A percentile compares a stretch with the other conserved stretches of the same genome.
Evolutionary conservation across 1,140 invertebrate species (phyloP).

Genomic region (Drusus annulatus): DNA sequence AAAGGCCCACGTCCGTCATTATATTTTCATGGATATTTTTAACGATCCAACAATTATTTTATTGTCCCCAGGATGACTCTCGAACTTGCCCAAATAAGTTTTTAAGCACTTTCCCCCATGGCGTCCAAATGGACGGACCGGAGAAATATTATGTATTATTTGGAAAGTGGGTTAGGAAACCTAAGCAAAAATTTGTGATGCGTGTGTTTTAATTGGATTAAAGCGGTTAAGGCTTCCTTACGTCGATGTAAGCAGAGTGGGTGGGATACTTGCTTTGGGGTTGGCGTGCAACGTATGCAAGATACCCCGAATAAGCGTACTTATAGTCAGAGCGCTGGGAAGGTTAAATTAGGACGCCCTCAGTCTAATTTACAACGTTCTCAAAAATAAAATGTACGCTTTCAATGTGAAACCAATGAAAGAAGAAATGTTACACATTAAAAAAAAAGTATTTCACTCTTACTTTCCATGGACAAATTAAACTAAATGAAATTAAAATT

Average conservation of each 20-base stretch:
- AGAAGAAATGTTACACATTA: too few species aligned
- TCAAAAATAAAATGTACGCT: not conserved
- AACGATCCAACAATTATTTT: conserved; percentile 41
- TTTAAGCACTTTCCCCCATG: conserved; percentile 35
- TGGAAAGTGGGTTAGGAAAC: conserved; percentile 57
- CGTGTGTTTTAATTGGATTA: conserved; percentile 57
- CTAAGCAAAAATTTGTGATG: conserved; percentile 57
- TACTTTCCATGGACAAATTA: too few species aligned
- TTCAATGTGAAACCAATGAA: not conserved
- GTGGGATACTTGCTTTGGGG: conserved; percentile 9
- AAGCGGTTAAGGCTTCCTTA: conserved; percentile 25
- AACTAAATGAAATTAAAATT: too few species aligned
- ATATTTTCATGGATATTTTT: conserved; percentile 32
- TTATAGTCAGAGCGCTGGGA: not conserved
- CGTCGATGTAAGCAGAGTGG: not conserved
- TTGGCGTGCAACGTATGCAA: conserved; percentile 41
- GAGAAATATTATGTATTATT: not conserved
- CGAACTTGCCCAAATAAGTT: conserved; percentile 24
- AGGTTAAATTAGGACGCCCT: too few species aligned
- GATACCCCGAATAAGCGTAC: not conserved
- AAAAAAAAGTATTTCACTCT: too few species aligned
- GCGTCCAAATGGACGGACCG: not conserved
- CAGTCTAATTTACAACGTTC: too few species aligned
- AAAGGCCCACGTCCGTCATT: not conserved
- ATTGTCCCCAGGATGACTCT: conserved; percentile 19